Base-by-base conservation (phyloP, 2,797 vertebrate genomes). In the Petrocephalus schoutedeni region DNA sequence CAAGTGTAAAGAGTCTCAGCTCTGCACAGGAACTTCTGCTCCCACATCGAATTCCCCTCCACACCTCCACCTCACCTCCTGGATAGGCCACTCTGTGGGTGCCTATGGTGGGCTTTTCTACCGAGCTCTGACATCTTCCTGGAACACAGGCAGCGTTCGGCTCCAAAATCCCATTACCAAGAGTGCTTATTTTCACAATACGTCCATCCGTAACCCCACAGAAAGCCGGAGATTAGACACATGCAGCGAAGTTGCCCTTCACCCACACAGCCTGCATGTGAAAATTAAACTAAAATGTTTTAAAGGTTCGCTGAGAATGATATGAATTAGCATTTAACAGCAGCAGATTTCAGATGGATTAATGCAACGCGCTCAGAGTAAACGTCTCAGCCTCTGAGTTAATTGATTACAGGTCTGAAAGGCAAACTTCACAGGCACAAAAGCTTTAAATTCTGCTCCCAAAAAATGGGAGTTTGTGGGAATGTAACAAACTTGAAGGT, bases 101-200 rank as follows among this genome's bases (percentile, higher is more conserved):
- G 92, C 91, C 88, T 89, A 87, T 88, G 89, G 90, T 90, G 90
- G 77, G 84, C 90, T 89, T 88, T 91, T 90, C 89, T 91, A 89
- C 86, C 90, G 85, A 74, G 83, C 90, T 90, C 90, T 94, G 92
- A 93, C 93, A 93, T 89, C 89, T 91, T 92, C 90, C 93, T 93
- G 92, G 92, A 92, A 92, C 84, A 88, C 53, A 56, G 84, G 56
- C 36, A 67, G 82, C 91, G 71, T 57, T 91, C 93, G 91, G 92
- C 92, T 91, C 90, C 58, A 89, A 89, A 87, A 88, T 89, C 88
- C 89, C 83, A 67, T 90, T 91, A 89, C 91, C 91, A 92, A 92
- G 92, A 88, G 89, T 86, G 89, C 87, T 89, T 57, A 90, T 91
- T 86, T 86, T 7, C 4, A 90, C 87, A 92, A 86, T 87, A 88